phyloP scores from a whole-genome alignment of 1,140 invertebrate genomes.

The Drosophila persimilis region DNA sequence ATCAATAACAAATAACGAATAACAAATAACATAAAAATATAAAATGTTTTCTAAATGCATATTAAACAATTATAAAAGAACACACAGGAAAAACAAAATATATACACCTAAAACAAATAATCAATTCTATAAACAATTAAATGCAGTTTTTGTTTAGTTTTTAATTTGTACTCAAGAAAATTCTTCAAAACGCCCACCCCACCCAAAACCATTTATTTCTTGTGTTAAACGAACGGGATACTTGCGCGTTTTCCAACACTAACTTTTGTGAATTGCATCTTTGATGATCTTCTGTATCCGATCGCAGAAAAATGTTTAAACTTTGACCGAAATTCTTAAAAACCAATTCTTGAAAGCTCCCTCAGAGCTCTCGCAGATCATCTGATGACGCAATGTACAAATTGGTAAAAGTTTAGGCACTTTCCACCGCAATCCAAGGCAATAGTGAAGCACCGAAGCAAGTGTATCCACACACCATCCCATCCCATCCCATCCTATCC shows the following conservation, averaged over 20 bases:
- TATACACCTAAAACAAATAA: conserved; percentile 48
- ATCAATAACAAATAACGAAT: conserved; percentile 67
- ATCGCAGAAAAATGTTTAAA: conserved; percentile 65
- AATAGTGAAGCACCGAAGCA: conserved; percentile 47
- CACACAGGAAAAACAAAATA: conserved; percentile 40
- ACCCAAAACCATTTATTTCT: conserved; percentile 17
- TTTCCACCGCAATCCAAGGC: conserved; percentile 46
- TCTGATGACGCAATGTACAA: conserved; percentile 83
- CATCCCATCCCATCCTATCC: too few relatives aligned
- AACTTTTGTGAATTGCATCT: background rate
- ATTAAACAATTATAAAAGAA: conserved; percentile 42
- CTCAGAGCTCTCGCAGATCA: conserved; percentile 82
- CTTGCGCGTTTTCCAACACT: conserved; percentile 41
- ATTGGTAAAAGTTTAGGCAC: conserved; percentile 76
- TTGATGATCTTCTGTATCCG: conserved; percentile 46
- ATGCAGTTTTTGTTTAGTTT: conserved; percentile 74
- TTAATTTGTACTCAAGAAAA: conserved; percentile 43
- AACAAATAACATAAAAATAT: conserved; percentile 9
- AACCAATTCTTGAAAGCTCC: conserved; percentile 76
- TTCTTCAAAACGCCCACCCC: conserved; percentile 11
- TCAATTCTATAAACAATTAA: conserved; percentile 53
- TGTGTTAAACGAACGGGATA: conserved; percentile 41
- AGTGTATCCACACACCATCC: conserved; percentile 39
- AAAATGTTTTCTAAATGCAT: conserved; percentile 50
- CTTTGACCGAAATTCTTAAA: conserved; percentile 72